Evolutionary conservation across 1,140 invertebrate species (phyloP).

Genomic region (Stenopsyche tienmushanensis): DNA sequence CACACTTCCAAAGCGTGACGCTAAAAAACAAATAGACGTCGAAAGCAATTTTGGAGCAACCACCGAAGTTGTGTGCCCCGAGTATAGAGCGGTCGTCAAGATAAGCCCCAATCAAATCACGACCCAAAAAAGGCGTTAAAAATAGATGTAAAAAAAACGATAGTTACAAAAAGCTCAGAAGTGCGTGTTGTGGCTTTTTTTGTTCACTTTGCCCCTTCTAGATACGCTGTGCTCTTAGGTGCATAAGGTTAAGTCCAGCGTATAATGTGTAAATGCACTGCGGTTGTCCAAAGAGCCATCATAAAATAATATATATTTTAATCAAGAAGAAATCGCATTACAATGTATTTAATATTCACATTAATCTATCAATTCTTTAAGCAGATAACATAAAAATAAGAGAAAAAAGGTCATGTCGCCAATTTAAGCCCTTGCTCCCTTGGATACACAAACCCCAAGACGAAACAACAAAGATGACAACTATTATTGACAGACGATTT

Average conservation of each 20-base stretch:
- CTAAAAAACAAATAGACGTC: neutral
- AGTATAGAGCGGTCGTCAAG: constrained; percentile 13
- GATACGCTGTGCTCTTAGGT: constrained; percentile 21
- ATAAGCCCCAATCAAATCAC: constrained; percentile 39
- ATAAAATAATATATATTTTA: too few species aligned
- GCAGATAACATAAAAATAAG: neutral
- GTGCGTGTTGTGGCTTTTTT: constrained; percentile 38
- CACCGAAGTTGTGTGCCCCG: neutral
- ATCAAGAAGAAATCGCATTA: neutral
- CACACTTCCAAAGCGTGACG: constrained; percentile 10
- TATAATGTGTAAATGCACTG: constrained; percentile 3
- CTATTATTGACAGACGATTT: too few species aligned
- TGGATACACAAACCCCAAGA: too few species aligned
- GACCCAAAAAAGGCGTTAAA: constrained; percentile 21
- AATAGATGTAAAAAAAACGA: constrained; percentile 19
- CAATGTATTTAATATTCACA: neutral
- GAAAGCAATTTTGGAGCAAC: constrained; percentile 3
- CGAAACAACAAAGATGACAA: too few species aligned
- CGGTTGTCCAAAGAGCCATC: too few species aligned
- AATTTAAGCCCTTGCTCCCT: too few species aligned
- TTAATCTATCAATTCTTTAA: neutral
- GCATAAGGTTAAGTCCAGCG: constrained; percentile 29
- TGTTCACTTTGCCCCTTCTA: constrained; percentile 21
- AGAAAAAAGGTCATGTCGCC: neutral
- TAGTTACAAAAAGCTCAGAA: constrained; percentile 35